Base-by-base conservation (phyloP, 2,888 invertebrate species). In the Axea sp. region DNA sequence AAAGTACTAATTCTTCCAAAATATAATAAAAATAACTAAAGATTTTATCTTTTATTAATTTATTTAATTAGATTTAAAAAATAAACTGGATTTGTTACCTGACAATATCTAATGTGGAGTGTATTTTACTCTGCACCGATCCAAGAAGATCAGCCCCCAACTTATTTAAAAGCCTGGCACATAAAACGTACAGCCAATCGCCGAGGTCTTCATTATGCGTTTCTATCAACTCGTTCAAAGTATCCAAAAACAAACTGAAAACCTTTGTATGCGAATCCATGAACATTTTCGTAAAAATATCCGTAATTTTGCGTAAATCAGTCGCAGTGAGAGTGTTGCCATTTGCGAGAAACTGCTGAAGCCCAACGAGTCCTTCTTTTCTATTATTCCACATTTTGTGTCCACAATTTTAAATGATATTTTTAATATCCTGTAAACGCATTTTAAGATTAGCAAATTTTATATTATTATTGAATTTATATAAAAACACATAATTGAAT, bases 181-280 rank as follows among this genome's bases (percentile, higher is more conserved):
- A 90, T 49, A 99, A 90, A 78, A 97, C 93, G 83, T 97, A 97
- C 1, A 99, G 90, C 97, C 98, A 98, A 86, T 96, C 96, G 81
- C 94, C 92, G 49, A 99, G 90, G 84, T 98, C 96, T 75, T 92
- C 92, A 84, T 94, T 93, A 88, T 99, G 96, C 28, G 94, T 92
- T 73, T 93, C 90, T 55, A 99, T 93, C 81, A 98, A 90, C 85
- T 97, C 97, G 82, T 95, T 95, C 30, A 99, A 92, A 0, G 97
- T 95, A 86, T 99, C 99, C 84, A 98, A 89, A 88, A 98, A 96
- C 69, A 98, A 89, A 41, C 95, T 95, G 89, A 98, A 95, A 77
- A 97, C 97, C 89, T 96, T 95, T 80, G 97, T 92, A 89, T 98
- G 96, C 1, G 97, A 95, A 88, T 99, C 98, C 91, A 97, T 96